Conservation (phyloP, 1,140 invertebrate species). For the Aphelenchoides avenae region DNA sequence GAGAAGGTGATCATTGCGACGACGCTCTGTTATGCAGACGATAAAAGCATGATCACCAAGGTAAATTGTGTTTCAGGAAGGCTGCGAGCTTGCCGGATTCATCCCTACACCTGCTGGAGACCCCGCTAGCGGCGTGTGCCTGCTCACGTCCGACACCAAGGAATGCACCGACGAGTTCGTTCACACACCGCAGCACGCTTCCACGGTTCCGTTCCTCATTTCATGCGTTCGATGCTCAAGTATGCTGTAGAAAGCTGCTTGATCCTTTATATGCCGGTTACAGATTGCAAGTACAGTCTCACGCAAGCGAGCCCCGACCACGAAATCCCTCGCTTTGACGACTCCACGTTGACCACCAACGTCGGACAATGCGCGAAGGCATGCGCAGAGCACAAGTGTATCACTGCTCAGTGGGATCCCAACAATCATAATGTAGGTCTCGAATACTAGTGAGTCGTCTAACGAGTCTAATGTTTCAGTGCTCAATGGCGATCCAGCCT, state of each 20-base stretch:
- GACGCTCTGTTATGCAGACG: background rate
- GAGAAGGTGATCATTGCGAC: constrained; percentile 35
- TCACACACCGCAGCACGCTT: constrained; percentile 53
- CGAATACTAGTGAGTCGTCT: no score
- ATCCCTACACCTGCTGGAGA: constrained; percentile 48
- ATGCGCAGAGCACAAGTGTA: constrained; percentile 46
- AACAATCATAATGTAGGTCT: constrained; percentile 37
- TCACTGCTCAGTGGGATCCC: constrained; percentile 51
- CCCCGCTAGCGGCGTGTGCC: constrained; percentile 49
- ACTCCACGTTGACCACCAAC: constrained; percentile 24
- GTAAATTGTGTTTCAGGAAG: constrained; percentile 37
- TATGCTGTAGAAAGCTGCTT: constrained; percentile 16
- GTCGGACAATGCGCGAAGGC: constrained; percentile 52
- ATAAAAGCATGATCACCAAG: constrained; percentile 7
- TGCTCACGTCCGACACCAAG: constrained; percentile 48
- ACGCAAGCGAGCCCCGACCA: constrained; percentile 28
- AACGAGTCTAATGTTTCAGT: constrained; percentile 6
- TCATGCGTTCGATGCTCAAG: constrained; percentile 57
- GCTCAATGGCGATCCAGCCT: constrained; percentile 10
- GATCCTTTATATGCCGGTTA: background rate
- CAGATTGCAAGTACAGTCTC: constrained; percentile 54
- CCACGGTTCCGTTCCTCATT: constrained; percentile 53
- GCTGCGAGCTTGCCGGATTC: constrained; percentile 54
- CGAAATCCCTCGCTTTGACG: constrained; percentile 33
- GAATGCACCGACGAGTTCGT: constrained; percentile 8